Percentiles rank a stretch among this genome's conserved stretches.
Evolutionary conservation across 23 tunicate genomes (phyloP).

Genomic region (Trididemnum miniatum): DNA sequence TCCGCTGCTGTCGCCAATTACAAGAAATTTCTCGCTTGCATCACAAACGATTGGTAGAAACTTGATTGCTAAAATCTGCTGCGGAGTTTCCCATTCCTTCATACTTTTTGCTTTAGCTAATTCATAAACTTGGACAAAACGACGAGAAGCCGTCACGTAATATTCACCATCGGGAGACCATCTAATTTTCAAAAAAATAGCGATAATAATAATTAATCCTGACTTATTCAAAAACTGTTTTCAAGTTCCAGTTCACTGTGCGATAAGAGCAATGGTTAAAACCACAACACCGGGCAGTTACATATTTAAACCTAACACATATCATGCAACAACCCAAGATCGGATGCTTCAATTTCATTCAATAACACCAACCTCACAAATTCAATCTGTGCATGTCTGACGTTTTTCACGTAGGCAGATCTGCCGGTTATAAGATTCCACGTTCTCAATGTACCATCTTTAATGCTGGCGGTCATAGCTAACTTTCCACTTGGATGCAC

Average conservation of each 20-base stretch:
- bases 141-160: conserved; percentile 52
- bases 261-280: no score
- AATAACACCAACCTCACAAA: conserved; percentile 68
- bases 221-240: no score
- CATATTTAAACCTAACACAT: no score
- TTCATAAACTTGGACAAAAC: conserved; percentile 51
- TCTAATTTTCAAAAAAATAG: no score
- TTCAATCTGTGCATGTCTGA: conserved; percentile 49
- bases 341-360: no score
- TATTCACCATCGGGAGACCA: conserved; percentile 59
- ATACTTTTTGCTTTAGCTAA: conserved; percentile 57
- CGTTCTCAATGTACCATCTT: conserved; percentile 80
- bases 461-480: conserved; percentile 63
- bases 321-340: no score
- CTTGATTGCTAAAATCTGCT: conserved; percentile 22
- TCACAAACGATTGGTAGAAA: conserved; percentile 7
- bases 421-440: conserved; percentile 88
- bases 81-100: conserved; percentile 23
- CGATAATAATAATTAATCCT: no score
- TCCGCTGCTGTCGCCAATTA: conserved; percentile 48
- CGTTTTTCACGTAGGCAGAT: conserved; percentile 67
- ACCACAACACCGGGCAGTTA: no score
- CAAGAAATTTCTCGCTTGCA: background rate
- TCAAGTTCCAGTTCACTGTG: no score
- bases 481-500: conserved; percentile 84